Percentiles rank a stretch among this genome's conserved stretches.
phyloP scores from a whole-genome alignment of 2,113 vertebrate genomes.

The Corvus cornix region DNA sequence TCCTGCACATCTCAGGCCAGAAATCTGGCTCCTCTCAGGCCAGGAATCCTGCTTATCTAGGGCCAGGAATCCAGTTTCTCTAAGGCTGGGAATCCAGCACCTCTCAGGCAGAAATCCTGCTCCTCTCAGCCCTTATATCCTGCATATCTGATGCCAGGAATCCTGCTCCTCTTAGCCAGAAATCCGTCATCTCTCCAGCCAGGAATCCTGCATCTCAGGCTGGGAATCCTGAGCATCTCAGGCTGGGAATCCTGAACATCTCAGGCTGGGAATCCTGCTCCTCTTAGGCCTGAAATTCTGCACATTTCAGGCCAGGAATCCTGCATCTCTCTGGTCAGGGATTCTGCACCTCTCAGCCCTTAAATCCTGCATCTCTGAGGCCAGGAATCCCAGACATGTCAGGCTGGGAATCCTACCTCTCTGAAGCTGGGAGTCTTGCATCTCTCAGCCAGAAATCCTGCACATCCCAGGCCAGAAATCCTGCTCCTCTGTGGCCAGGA shows the following conservation, averaged over 20 bases:
- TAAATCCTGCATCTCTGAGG: not conserved
- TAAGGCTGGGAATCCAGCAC: not conserved
- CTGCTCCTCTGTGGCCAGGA: too few relatives aligned
- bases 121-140: not conserved
- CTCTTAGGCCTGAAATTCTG: not conserved
- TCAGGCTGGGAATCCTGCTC: too few relatives aligned
- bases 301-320: not conserved
- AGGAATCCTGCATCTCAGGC: too few relatives aligned
- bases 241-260: not conserved
- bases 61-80: too few relatives aligned
- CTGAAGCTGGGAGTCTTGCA: too few relatives aligned
- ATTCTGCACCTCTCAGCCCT: not conserved
- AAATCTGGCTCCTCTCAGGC: not conserved
- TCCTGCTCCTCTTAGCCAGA: too few relatives aligned
- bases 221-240: not conserved
- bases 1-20: not conserved
- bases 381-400: not conserved
- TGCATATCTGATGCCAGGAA: not conserved
- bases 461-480: not conserved
- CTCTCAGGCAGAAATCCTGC: not conserved
- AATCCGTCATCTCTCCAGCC: too few relatives aligned
- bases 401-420: not conserved
- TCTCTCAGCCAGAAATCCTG: too few relatives aligned
- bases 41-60: too few relatives aligned
- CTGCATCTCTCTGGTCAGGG: not conserved